Evolutionary conservation across 1,140 invertebrate genomes (phyloP).

Genomic region (Megalonaias nervosa): DNA sequence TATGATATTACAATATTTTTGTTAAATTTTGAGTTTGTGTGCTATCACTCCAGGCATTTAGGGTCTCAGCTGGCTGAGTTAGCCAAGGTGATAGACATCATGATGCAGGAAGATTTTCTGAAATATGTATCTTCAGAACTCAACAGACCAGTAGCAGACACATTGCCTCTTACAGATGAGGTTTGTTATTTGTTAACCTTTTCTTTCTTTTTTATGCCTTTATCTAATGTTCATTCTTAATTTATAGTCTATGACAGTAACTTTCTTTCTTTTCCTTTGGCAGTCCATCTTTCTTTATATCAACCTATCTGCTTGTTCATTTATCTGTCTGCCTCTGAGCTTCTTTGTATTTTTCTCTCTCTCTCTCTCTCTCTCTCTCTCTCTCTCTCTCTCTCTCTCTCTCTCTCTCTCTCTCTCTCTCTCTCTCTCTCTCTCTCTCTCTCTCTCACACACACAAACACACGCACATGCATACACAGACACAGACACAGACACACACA

Average conservation of each 20-base stretch:
- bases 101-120: slow-evolving; percentile 96
- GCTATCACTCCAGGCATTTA: slow-evolving; percentile 81
- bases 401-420: too few relatives aligned
- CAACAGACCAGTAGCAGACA: slow-evolving; percentile 84
- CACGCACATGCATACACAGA: too few relatives aligned
- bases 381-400: too few relatives aligned
- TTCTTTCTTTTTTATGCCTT: neutral
- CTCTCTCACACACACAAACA: too few relatives aligned
- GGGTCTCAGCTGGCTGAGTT: slow-evolving; percentile 97
- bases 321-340: too few relatives aligned
- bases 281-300: too few relatives aligned
- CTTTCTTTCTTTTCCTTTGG: too few relatives aligned
- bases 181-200: slow-evolving; percentile 47
- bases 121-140: slow-evolving; percentile 92
- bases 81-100: slow-evolving; percentile 95
- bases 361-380: too few relatives aligned
- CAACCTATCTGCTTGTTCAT: too few relatives aligned
- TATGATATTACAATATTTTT: neutral
- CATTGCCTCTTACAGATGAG: slow-evolving; percentile 75
- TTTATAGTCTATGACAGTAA: neutral
- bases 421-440: too few relatives aligned
- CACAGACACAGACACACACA: too few relatives aligned
- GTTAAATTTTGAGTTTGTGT: slow-evolving; percentile 2
- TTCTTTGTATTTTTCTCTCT: too few relatives aligned
- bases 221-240: neutral